Conservation (phyloP, 2,888 invertebrate species). For the Chorisops tibialis region DNA sequence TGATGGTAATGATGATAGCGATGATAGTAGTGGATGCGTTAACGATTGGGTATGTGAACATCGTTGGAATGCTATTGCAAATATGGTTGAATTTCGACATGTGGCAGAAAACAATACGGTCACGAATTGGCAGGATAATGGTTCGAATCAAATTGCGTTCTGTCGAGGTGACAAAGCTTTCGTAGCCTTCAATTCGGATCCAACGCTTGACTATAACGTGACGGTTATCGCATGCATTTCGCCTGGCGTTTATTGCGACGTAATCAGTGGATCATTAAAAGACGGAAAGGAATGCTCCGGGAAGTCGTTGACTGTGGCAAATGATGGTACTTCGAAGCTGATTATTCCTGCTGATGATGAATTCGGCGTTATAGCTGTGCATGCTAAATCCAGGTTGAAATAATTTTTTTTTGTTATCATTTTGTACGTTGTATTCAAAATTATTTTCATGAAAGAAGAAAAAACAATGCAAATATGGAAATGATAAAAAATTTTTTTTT, state of each 20-base stretch:
- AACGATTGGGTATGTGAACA: conserved; percentile 81
- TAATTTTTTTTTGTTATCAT: too few species aligned
- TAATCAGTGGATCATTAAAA: conserved; percentile 48
- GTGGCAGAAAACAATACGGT: conserved; percentile 57
- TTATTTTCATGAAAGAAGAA: too few species aligned
- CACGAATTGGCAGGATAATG: conserved; percentile 71
- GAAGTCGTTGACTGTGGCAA: conserved; percentile 59
- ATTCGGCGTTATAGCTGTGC: conserved; percentile 66
- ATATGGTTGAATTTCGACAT: conserved; percentile 71
- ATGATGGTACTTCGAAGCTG: conserved; percentile 58
- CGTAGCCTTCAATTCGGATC: conserved; percentile 66
- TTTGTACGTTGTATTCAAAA: too few species aligned
- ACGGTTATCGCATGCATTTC: conserved; percentile 43
- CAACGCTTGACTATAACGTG: conserved; percentile 25
- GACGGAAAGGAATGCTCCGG: conserved; percentile 59
- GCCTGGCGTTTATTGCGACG: conserved; percentile 56
- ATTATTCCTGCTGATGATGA: conserved; percentile 55
- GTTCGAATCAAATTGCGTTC: conserved; percentile 74
- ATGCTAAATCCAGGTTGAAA: conserved; percentile 53
- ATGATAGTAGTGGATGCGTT: conserved; percentile 63
- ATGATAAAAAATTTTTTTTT: too few species aligned
- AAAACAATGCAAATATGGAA: too few species aligned
- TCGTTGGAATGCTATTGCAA: conserved; percentile 70
- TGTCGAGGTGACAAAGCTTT: conserved; percentile 69
- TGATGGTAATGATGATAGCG: too few species aligned